Evolutionary conservation across 1,140 invertebrate species (phyloP).

Genomic region (Orchestia grillus): DNA sequence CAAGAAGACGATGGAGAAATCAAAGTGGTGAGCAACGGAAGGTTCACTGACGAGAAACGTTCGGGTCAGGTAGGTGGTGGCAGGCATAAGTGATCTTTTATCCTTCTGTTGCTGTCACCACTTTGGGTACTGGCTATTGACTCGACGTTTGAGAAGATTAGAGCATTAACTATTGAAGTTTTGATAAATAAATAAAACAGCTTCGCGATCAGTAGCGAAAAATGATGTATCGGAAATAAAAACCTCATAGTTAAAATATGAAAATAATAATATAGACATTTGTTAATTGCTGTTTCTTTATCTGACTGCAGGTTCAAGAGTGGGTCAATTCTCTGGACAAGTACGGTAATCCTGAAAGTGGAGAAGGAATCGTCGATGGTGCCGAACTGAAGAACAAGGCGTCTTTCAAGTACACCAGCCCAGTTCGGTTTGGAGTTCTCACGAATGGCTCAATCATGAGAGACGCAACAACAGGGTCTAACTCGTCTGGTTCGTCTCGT

Average conservation of each 20-base stretch:
- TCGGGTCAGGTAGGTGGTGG: slow-evolving; percentile 63
- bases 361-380: slow-evolving; percentile 56
- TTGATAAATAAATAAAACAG: neutral
- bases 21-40: slow-evolving; percentile 67
- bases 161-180: neutral
- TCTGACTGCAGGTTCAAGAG: slow-evolving; percentile 61
- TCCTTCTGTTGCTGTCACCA: slow-evolving; percentile 43
- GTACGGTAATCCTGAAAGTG: slow-evolving; percentile 61
- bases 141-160: neutral
- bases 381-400: slow-evolving; percentile 60
- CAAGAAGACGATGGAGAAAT: slow-evolving; percentile 69
- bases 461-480: slow-evolving; percentile 61
- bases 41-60: slow-evolving; percentile 63
- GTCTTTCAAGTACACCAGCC: slow-evolving; percentile 65
- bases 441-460: slow-evolving; percentile 68
- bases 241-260: neutral
- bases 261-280: neutral
- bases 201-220: neutral
- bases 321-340: slow-evolving; percentile 67
- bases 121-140: neutral
- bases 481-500: slow-evolving; percentile 64
- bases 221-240: neutral
- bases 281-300: neutral
- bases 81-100: neutral
- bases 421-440: slow-evolving; percentile 65